These are phyloP conservation scores for Tringa solitaria DNA, from an alignment of 2,113 vertebrate species.

Conservation along the genomic window DNA sequence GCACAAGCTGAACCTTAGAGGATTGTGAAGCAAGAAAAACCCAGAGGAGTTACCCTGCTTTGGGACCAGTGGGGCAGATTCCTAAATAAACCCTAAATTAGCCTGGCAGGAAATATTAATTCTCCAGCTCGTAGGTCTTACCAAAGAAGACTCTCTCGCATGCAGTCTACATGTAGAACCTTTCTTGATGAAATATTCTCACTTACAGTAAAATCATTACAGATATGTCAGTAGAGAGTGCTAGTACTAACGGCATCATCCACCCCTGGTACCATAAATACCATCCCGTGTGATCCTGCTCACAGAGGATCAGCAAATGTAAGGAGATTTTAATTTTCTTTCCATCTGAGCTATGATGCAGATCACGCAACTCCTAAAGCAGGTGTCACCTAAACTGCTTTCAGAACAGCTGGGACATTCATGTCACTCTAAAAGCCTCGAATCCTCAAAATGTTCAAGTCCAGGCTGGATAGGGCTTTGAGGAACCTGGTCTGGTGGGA, in stretches of 20 bases:
- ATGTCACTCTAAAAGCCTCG: not conserved
- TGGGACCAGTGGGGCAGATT: not conserved
- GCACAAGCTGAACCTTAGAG: not conserved
- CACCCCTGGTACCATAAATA: not conserved
- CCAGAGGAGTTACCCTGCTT: not conserved
- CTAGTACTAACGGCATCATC: not conserved
- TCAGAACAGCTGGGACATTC: not conserved
- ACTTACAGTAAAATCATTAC: not conserved
- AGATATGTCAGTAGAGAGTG: not conserved
- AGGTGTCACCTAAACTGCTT: not conserved
- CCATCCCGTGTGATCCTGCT: not conserved
- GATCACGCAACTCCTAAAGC: not conserved
- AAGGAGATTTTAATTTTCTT: not conserved
- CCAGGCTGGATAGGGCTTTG: not conserved
- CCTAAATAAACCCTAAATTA: not conserved
- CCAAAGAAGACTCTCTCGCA: not conserved
- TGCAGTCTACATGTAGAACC: not conserved
- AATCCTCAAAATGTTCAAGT: not conserved
- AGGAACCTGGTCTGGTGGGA: too few species aligned
- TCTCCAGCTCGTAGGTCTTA: not conserved
- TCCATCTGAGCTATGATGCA: not conserved
- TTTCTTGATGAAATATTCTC: not conserved
- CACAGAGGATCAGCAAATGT: not conserved
- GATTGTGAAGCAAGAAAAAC: not conserved
- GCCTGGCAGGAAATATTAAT: not conserved